Conservation (phyloP, 2,113 vertebrate species). For the Rhinogobius similis region DNA sequence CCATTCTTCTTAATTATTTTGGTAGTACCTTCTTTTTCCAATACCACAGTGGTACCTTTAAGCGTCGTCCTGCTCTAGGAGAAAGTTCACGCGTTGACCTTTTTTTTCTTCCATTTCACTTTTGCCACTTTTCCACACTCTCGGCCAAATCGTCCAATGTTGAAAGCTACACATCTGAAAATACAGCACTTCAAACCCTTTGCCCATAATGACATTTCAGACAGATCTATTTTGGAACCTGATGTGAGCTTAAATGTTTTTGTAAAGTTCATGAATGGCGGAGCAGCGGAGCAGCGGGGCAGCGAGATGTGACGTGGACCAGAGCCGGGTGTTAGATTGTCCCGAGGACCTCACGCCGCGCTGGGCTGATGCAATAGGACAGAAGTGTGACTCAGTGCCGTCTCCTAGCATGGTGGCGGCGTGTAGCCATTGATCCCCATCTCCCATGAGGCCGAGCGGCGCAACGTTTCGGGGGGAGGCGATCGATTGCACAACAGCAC, state of each 20-base stretch:
- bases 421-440: constrained; percentile 2
- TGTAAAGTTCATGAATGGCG: neutral
- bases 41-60: neutral
- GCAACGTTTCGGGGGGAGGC: neutral
- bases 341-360: neutral
- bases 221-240: neutral
- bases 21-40: neutral
- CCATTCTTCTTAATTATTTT: no score
- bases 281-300: neutral
- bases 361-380: constrained; percentile 6
- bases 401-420: neutral
- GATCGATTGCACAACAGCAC: neutral
- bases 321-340: neutral
- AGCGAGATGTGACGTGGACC: neutral
- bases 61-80: neutral
- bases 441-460: constrained; percentile 4
- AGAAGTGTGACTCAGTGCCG: constrained; percentile 2
- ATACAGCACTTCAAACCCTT: neutral
- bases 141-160: no score
- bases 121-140: neutral
- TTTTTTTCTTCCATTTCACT: neutral
- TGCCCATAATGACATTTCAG: neutral
- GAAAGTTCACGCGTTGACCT: neutral
- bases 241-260: neutral
- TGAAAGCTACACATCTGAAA: neutral